These are phyloP conservation scores for Zele albiditarsus DNA, from an alignment of 2,888 invertebrate genomes.

Conservation along the genomic window DNA sequence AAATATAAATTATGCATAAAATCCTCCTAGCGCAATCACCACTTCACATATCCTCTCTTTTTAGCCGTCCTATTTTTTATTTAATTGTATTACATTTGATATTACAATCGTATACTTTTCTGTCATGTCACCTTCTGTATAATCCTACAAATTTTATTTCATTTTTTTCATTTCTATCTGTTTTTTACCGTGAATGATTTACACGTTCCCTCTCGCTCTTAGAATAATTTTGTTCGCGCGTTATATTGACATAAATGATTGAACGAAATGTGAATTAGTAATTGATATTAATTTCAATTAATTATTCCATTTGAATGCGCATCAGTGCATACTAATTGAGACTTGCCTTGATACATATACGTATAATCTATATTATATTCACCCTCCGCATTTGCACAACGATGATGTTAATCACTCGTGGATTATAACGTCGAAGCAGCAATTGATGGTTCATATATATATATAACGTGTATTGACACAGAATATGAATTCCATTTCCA, in stretches of 20 bases:
- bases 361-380: neutral
- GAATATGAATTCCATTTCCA: slow-evolving; percentile 18
- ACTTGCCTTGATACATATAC: neutral
- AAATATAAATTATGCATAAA: too few relatives aligned
- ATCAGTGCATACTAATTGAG: slow-evolving; percentile 11
- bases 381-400: neutral
- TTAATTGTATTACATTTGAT: too few relatives aligned
- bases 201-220: too few relatives aligned
- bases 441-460: slow-evolving; percentile 12
- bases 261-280: neutral
- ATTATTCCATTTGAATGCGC: neutral
- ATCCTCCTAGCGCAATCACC: too few relatives aligned
- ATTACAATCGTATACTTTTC: too few relatives aligned
- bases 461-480: slow-evolving; percentile 32
- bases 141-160: too few relatives aligned
- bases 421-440: slow-evolving; percentile 31
- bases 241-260: neutral
- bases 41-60: too few relatives aligned
- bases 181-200: too few relatives aligned
- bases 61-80: too few relatives aligned
- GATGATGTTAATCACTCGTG: slow-evolving; percentile 40
- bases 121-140: too few relatives aligned
- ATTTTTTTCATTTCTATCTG: too few relatives aligned
- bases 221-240: too few relatives aligned
- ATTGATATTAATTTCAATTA: neutral